Base-by-base conservation (phyloP, 1,140 invertebrate genomes). In the Apocrypta bakeri region DNA sequence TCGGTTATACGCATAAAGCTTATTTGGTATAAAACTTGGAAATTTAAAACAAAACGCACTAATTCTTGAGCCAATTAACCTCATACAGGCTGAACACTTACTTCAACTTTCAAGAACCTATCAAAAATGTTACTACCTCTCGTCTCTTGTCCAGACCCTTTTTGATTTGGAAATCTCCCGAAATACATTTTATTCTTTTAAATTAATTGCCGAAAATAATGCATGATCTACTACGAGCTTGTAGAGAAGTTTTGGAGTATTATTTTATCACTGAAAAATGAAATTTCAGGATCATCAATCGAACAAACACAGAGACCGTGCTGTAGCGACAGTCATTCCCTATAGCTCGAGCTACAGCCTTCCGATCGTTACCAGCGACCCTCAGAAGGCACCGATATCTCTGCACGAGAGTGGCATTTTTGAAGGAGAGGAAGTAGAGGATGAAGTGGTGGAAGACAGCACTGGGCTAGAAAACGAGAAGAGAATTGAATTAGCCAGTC, bases 341-440 rank as follows among this genome's bases (percentile, higher is more conserved):
- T 91, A 90, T 68, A 90, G 83, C 0, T 84, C 86, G 33, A 86
- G 74, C 33, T 85, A 88, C 79, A 24, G 66, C 27, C 56, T 84
- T 9, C 84, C 88, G 14, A 77, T 85, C 88, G 4, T 85, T 87
- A 21, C 83, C 86, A 72, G 84, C 87, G 0, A 87, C 89, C 7
- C 82, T 91, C 24, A n/a, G 21, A 56, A 56, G 48, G 85, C 87
- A 0, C 87, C 90, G 8, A 81, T 91, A 21, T 91, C 90, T 4
- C 84, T 93, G 6, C 93, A 93, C 86, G 93, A 93, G 84, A 93
- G 92, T 81, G 93, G 93, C 12, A 93, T 93, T 73, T 93, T 93
- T 83, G 93, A 93, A 8, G 89, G 87, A 7, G 87, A 89, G 0
- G 89, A 89, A 1, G 85, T 85, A 0, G 87, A 84, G 21, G 86